Percentiles rank a stretch among this genome's conserved stretches.
Conservation (phyloP, 2,797 vertebrate genomes). For the Smutsia gigantea region DNA sequence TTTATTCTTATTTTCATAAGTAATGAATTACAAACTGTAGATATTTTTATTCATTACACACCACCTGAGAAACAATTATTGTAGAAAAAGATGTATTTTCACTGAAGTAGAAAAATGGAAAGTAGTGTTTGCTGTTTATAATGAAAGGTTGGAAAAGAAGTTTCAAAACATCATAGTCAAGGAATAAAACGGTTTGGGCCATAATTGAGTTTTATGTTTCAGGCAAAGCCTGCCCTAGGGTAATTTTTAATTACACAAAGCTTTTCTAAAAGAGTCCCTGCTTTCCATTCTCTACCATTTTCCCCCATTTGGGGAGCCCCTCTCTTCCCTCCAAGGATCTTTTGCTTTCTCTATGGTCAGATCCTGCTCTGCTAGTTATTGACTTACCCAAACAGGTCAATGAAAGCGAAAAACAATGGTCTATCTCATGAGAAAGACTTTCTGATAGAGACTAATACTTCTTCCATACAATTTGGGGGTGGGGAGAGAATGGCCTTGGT, state of each 20-base stretch:
- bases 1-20: constrained; percentile 48
- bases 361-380: not conserved
- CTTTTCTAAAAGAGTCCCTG: not conserved
- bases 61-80: constrained; percentile 15
- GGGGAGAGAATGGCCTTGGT: not conserved
- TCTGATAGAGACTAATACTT: not conserved
- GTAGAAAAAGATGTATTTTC: constrained; percentile 30
- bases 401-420: not conserved
- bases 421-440: not conserved
- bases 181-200: constrained; percentile 40
- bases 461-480: not conserved
- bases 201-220: constrained; percentile 55
- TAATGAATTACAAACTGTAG: not conserved
- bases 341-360: not conserved
- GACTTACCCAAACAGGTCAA: not conserved
- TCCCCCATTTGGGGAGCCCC: not conserved
- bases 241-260: constrained; percentile 57
- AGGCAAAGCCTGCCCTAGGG: not conserved
- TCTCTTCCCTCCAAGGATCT: not conserved
- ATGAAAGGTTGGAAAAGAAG: not conserved
- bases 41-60: not conserved
- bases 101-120: constrained; percentile 40
- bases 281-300: constrained; percentile 21
- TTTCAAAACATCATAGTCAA: constrained; percentile 51
- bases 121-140: constrained; percentile 43